These are phyloP conservation scores for Gasteruption jaculator DNA, from an alignment of 2,888 invertebrate species.

Conservation along the genomic window DNA sequence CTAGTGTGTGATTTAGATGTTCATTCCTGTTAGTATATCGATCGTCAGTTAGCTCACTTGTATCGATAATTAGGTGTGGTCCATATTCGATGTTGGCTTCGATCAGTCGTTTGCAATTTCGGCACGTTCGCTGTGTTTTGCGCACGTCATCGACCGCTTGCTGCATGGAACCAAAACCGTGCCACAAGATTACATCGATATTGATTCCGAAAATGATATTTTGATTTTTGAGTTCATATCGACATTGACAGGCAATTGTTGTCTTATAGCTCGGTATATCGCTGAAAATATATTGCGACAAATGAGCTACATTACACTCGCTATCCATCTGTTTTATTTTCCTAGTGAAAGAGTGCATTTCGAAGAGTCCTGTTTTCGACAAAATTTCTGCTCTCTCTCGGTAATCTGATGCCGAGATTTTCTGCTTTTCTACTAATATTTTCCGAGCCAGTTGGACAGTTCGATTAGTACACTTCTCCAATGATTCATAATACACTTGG, in stretches of 20 bases:
- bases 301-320: constrained; percentile 19
- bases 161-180: constrained; percentile 18
- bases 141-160: constrained; percentile 14
- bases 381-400: constrained; percentile 15
- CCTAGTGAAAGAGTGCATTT: constrained; percentile 5
- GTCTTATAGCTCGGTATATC: constrained; percentile 11
- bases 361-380: constrained; percentile 5
- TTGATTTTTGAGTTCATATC: constrained; percentile 6
- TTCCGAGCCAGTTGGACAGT: constrained; percentile 15
- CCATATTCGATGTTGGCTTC: constrained; percentile 14
- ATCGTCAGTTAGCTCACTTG: constrained; percentile 12
- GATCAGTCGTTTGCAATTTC: constrained; percentile 11
- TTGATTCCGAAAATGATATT: constrained; percentile 9
- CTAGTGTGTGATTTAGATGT: constrained; percentile 17
- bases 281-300: constrained; percentile 13
- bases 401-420: constrained; percentile 8
- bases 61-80: constrained; percentile 17
- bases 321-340: constrained; percentile 13
- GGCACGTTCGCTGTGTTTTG: constrained; percentile 11
- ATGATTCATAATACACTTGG: constrained; percentile 2
- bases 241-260: constrained; percentile 10
- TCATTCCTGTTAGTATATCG: constrained; percentile 10
- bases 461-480: constrained; percentile 3
- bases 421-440: constrained; percentile 7
- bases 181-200: constrained; percentile 12